These are phyloP conservation scores for Epizoanthus fatuus DNA, from an alignment of 92 coral and sea anemone genomes.

Conservation along the genomic window DNA sequence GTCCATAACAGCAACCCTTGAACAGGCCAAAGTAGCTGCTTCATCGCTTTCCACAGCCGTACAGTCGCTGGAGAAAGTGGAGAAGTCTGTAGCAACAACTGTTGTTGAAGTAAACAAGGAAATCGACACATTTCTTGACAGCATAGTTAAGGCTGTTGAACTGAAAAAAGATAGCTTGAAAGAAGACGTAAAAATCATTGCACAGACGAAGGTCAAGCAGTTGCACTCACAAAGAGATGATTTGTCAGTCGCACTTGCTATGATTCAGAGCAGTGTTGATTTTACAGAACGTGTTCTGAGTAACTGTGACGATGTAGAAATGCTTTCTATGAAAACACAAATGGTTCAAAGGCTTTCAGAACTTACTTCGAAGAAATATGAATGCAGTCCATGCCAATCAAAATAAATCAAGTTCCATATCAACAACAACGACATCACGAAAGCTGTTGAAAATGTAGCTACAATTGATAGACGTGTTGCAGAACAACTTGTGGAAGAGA, in stretches of 20 bases:
- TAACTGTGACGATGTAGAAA: constrained; percentile 60
- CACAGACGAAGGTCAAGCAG: constrained; percentile 33
- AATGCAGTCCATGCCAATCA: constrained; percentile 53
- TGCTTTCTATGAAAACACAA: constrained; percentile 61
- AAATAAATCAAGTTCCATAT: constrained; percentile 17
- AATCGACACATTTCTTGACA: constrained; percentile 52
- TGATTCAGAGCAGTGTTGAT: constrained; percentile 56
- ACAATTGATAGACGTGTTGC: no score
- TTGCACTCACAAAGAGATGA: constrained; percentile 57
- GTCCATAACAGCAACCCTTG: not conserved
- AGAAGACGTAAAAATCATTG: constrained; percentile 22
- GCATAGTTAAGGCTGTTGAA: constrained; percentile 46
- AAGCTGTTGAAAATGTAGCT: no score
- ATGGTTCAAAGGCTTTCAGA: constrained; percentile 46
- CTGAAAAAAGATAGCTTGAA: constrained; percentile 8
- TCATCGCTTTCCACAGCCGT: constrained; percentile 34
- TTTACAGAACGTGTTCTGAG: constrained; percentile 54
- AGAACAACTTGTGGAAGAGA: no score
- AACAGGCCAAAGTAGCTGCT: constrained; percentile 27
- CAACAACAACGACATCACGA: not conserved
- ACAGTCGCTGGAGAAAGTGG: constrained; percentile 29
- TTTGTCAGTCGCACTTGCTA: constrained; percentile 41
- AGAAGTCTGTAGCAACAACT: constrained; percentile 21
- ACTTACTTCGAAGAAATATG: constrained; percentile 42
- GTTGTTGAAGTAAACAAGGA: constrained; percentile 30